Base-by-base conservation (phyloP, 1,140 invertebrate species). In the Chymomyza costata region DNA sequence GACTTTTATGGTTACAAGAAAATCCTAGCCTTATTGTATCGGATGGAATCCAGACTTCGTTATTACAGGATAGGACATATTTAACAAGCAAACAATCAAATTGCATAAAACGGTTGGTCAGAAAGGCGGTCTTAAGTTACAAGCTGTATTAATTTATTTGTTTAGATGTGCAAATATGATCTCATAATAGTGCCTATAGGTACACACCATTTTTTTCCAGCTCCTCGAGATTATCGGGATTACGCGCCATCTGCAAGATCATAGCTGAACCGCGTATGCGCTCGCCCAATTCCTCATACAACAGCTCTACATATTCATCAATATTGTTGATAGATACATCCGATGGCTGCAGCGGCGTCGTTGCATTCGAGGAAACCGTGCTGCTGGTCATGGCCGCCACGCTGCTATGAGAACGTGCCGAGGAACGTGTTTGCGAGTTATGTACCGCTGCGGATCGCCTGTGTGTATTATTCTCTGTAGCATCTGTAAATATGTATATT, bases 261-360 rank as follows among this genome's bases (percentile, higher is more conserved):
- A 96, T 87, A 10, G 92, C 92, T n/a, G 97, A 95, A 19, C 95
- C 97, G 86, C 94, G 93, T 16, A 97, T 92, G 88, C 98, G 98
- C 66, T 96, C 95, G 31, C 92, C 89, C 65, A 97, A 92, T 63
- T 96, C 96, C 87, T 99, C 98, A 86, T 99, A 99, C 2, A 99
- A 87, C 52, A 99, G 87, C 86, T 99, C 97, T 34, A 99, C 93
- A 86, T 99, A 99, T 66, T 93, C 92, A 81, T 98, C 95, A 38
- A 98, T 90, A 84, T 93, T 92, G 66, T 94, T 93, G 43, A 95
- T 92, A 16, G 91, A 90, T 38, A 93, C 91, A 87, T 87, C 74
- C 3, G 69, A 47, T 50, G 10, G 76, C 19, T 18, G 65, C 19
- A 5, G 50, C 25, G 21, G 43, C 11, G 55, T 21, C 40, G 43